These are phyloP conservation scores for Peromyscus melanophrys DNA, from an alignment of 2,797 vertebrate species.

Conservation along the genomic window DNA sequence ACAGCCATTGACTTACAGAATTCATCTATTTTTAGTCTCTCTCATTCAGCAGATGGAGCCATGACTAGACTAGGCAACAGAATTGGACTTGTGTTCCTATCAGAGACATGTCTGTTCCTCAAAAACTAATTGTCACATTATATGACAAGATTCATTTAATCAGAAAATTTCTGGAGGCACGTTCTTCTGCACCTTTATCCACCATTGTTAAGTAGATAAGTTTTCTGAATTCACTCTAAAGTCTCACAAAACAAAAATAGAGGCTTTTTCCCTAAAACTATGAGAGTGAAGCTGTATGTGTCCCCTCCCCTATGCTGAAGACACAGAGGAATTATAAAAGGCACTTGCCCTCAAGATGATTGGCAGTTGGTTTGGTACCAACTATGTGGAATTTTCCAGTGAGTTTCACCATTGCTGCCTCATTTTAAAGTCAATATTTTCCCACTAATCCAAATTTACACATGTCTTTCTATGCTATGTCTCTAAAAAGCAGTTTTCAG, in stretches of 20 bases:
- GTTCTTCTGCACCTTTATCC: background rate
- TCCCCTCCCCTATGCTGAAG: background rate
- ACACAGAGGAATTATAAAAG: background rate
- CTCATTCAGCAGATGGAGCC: background rate
- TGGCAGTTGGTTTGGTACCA: background rate
- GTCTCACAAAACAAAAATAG: background rate
- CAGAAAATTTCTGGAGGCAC: background rate
- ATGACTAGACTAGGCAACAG: background rate
- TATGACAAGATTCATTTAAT: background rate
- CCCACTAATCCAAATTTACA: background rate
- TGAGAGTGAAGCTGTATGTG: background rate
- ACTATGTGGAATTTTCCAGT: background rate
- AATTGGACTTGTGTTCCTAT: background rate
- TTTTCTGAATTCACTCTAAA: constrained; percentile 18
- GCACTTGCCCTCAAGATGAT: background rate
- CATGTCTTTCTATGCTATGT: background rate
- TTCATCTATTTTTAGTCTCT: background rate
- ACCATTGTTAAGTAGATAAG: background rate
- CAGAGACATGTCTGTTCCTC: background rate
- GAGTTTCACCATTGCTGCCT: background rate
- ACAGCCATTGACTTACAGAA: background rate
- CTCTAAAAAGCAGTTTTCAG: background rate
- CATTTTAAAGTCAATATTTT: background rate
- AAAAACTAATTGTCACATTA: background rate
- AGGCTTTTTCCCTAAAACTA: background rate